A percentile compares a stretch with the other conserved stretches of the same genome.
These are phyloP conservation scores for Danio jaintianensis DNA, from an alignment of 2,797 vertebrate genomes.

Conservation along the genomic window DNA sequence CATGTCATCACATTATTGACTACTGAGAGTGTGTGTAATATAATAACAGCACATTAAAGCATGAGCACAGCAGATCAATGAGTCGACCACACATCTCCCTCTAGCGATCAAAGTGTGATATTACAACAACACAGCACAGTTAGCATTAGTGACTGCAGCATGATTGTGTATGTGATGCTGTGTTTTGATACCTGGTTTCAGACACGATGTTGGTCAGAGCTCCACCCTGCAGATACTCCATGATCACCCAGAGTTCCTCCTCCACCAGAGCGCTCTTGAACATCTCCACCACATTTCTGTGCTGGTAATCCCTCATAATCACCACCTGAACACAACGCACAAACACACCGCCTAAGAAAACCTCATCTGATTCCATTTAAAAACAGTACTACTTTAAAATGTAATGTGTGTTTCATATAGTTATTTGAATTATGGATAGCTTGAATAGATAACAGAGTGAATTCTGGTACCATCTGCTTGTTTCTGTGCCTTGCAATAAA, in stretches of 20 bases:
- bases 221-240: conserved; percentile 98
- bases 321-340: conserved; percentile 84
- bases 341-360: conserved; percentile 1
- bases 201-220: conserved; percentile 98
- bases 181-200: conserved; percentile 88
- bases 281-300: conserved; percentile 98
- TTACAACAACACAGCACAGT: conserved; percentile 19
- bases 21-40: no score
- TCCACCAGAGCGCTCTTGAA: conserved; percentile 97
- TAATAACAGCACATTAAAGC: not conserved
- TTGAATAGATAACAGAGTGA: not conserved
- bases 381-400: no score
- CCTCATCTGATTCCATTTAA: not conserved
- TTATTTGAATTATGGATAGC: not conserved
- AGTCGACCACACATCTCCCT: conserved; percentile 71
- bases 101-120: conserved; percentile 69
- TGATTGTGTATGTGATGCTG: not conserved
- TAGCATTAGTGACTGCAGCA: not conserved
- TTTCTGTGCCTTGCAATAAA: not conserved
- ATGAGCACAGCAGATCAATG: conserved; percentile 2
- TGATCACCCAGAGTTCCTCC: conserved; percentile 98
- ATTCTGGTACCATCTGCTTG: not conserved
- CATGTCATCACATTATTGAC: conserved; percentile 28
- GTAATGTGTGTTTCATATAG: no score
- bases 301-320: conserved; percentile 99